These are phyloP conservation scores for Ochotona princeps DNA, from an alignment of 2,113 vertebrate species.

Conservation along the genomic window DNA sequence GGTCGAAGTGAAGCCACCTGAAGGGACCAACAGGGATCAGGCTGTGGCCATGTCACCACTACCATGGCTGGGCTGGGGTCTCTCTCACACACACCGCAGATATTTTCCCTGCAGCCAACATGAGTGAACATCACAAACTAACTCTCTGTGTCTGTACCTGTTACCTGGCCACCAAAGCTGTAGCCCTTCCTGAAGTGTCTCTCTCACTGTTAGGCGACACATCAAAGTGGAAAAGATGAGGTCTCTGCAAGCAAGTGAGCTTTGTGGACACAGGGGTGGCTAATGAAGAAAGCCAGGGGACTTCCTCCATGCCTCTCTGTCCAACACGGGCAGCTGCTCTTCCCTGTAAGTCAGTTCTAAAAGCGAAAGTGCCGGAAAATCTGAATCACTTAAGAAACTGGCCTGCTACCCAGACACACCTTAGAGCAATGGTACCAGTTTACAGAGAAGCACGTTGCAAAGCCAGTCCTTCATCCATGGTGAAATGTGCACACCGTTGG, in stretches of 20 bases:
- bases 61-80: not conserved
- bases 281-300: not conserved
- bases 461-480: slow-evolving; percentile 35
- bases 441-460: slow-evolving; percentile 57
- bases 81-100: not conserved
- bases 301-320: not conserved
- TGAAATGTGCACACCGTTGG: slow-evolving; percentile 35
- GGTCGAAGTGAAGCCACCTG: not conserved
- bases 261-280: not conserved
- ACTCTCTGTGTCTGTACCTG: not conserved
- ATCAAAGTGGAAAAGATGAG: not conserved
- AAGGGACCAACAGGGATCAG: not conserved
- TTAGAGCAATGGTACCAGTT: slow-evolving; percentile 46
- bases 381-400: slow-evolving; percentile 53
- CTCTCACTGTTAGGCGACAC: not conserved
- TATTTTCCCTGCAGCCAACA: not conserved
- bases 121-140: not conserved
- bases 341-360: slow-evolving; percentile 13
- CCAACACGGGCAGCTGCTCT: not conserved
- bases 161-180: not conserved
- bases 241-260: not conserved
- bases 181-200: not conserved
- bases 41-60: too few relatives aligned
- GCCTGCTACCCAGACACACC: slow-evolving; percentile 36
- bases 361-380: slow-evolving; percentile 29